Percentiles rank a stretch among this genome's conserved stretches.
phyloP scores from a whole-genome alignment of 2,888 invertebrate genomes.

The Flexamia atlantica region DNA sequence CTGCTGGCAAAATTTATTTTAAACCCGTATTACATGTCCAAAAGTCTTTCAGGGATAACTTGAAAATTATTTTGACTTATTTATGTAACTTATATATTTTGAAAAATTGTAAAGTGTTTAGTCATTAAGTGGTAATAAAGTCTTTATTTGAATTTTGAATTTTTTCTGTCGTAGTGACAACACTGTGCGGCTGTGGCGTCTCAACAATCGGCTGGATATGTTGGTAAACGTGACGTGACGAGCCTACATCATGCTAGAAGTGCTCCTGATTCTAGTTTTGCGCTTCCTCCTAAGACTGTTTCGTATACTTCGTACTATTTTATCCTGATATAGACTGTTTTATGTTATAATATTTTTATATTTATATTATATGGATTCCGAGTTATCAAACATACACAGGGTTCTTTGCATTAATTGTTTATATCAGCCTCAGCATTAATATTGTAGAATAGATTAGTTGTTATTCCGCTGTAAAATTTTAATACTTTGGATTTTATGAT shows the following conservation, averaged over 20 bases:
- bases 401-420: not conserved
- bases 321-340: slow-evolving; percentile 28
- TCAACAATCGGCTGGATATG: slow-evolving; percentile 58
- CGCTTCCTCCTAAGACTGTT: slow-evolving; percentile 31
- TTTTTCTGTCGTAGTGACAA: slow-evolving; percentile 54
- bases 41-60: no score
- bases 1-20: no score
- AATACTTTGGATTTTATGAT: not conserved
- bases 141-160: no score
- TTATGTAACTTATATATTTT: no score
- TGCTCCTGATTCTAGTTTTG: slow-evolving; percentile 3
- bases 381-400: slow-evolving; percentile 4
- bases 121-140: no score
- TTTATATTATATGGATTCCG: not conserved
- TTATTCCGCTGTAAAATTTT: not conserved
- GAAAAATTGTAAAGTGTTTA: no score
- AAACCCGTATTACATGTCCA: no score
- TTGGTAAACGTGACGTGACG: slow-evolving; percentile 60
- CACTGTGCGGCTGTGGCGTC: slow-evolving; percentile 56
- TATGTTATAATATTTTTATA: slow-evolving; percentile 1
- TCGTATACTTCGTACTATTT: not conserved
- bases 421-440: not conserved
- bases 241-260: slow-evolving; percentile 16
- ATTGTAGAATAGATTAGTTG: not conserved
- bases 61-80: no score